Evolutionary conservation across 1,140 invertebrate species (phyloP).

Genomic region (Arctopsyche grandis): DNA sequence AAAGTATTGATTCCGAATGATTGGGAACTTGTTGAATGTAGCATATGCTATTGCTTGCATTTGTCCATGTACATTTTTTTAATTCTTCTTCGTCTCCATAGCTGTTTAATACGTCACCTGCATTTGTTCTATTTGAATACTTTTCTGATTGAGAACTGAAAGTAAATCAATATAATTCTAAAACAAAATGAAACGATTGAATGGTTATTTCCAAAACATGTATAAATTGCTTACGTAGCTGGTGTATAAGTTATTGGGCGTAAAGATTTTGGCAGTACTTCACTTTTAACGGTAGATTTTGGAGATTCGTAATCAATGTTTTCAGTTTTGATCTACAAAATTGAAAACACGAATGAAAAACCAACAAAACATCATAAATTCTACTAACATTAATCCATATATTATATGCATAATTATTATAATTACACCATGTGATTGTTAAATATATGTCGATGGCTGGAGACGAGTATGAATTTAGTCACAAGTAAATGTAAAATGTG

Average conservation of each 20-base stretch:
- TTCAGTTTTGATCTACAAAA: not conserved
- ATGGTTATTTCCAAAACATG: no score
- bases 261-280: not conserved
- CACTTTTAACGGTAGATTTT: not conserved
- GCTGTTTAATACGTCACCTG: slow-evolving; percentile 67
- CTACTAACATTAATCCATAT: no score
- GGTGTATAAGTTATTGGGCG: slow-evolving; percentile 47
- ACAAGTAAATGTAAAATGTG: slow-evolving; percentile 70
- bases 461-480: slow-evolving; percentile 91
- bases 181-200: no score
- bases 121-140: slow-evolving; percentile 67
- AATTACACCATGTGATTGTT: no score
- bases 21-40: slow-evolving; percentile 45
- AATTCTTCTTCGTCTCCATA: slow-evolving; percentile 61
- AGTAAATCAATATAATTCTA: slow-evolving; percentile 22
- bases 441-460: slow-evolving; percentile 69
- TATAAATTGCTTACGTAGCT: slow-evolving; percentile 31
- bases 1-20: slow-evolving; percentile 53
- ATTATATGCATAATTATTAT: no score
- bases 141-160: slow-evolving; percentile 65
- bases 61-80: slow-evolving; percentile 46
- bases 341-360: not conserved
- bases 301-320: not conserved
- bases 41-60: slow-evolving; percentile 39
- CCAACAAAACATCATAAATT: not conserved